Evolutionary conservation across 2,797 vertebrate genomes (phyloP).

Genomic region (Rhinichthys osculus): DNA sequence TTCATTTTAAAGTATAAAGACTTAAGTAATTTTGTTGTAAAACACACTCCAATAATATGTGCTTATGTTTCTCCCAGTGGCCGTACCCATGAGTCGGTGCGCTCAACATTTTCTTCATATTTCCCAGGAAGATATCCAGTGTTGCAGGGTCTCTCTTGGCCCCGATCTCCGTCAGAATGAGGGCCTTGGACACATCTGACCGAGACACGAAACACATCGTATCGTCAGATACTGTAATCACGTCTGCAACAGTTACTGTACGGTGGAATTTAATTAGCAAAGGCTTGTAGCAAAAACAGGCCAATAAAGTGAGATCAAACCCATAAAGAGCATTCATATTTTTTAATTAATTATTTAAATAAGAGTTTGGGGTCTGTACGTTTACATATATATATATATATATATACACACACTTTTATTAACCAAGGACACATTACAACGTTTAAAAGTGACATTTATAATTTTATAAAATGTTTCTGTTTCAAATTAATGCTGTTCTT

Average conservation of each 20-base stretch:
- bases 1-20: too few relatives aligned
- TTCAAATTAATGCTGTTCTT: not conserved
- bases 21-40: too few relatives aligned
- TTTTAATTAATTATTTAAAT: not conserved
- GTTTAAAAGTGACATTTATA: not conserved
- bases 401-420: not conserved
- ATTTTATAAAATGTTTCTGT: too few relatives aligned
- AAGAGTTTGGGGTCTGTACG: not conserved
- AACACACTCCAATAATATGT: too few relatives aligned
- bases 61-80: not conserved
- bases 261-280: not conserved
- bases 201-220: not conserved
- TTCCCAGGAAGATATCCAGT: conserved; percentile 84
- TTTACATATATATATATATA: too few relatives aligned
- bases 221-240: not conserved
- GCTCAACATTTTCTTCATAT: conserved; percentile 83
- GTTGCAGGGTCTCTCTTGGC: conserved; percentile 85
- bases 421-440: not conserved
- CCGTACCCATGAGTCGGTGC: conserved; percentile 79
- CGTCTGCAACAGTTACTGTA: not conserved
- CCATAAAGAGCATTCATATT: not conserved
- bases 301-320: not conserved
- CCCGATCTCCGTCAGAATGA: conserved; percentile 88
- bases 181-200: conserved; percentile 84
- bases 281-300: not conserved